phyloP scores from a whole-genome alignment of 2,113 vertebrate genomes.

The Tenebrosternarchus preto region DNA sequence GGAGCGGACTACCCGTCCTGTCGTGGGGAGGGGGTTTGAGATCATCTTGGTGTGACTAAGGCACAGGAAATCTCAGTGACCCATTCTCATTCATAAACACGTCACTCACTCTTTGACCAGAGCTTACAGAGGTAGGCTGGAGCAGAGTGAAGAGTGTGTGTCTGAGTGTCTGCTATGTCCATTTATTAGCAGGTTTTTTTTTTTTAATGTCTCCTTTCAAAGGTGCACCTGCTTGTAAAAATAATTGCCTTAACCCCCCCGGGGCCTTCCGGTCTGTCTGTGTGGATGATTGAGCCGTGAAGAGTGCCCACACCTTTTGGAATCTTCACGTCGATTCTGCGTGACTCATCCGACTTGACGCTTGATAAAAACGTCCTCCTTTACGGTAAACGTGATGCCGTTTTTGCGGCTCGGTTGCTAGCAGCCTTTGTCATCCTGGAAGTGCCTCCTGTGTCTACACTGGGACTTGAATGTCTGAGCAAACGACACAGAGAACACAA shows the following conservation, averaged over 20 bases:
- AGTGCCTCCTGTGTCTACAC: slow-evolving; percentile 35
- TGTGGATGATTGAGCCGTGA: neutral
- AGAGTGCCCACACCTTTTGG: neutral
- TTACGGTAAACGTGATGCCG: neutral
- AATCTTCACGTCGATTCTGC: neutral
- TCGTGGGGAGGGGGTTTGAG: neutral
- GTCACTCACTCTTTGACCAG: neutral
- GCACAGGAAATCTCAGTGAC: neutral
- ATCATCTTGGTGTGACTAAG: neutral
- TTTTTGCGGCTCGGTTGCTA: neutral
- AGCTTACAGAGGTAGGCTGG: neutral
- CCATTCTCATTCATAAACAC: neutral
- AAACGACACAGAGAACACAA: slow-evolving; percentile 65
- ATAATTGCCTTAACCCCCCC: neutral
- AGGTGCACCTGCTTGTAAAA: slow-evolving; percentile 33
- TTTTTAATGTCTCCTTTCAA: slow-evolving; percentile 2
- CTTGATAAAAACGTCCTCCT: too few relatives aligned
- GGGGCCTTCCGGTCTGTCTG: neutral
- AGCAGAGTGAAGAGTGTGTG: neutral
- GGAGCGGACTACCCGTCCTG: neutral
- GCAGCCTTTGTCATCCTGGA: slow-evolving; percentile 17
- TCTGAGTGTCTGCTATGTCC: neutral
- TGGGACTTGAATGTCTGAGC: slow-evolving; percentile 37
- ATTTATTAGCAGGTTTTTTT: neutral
- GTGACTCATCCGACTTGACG: too few relatives aligned